Evolutionary conservation across 2,888 invertebrate species (phyloP), one percentile per base, ranked within the genome.

Genomic region (Drosophila flavopinicola): DNA sequence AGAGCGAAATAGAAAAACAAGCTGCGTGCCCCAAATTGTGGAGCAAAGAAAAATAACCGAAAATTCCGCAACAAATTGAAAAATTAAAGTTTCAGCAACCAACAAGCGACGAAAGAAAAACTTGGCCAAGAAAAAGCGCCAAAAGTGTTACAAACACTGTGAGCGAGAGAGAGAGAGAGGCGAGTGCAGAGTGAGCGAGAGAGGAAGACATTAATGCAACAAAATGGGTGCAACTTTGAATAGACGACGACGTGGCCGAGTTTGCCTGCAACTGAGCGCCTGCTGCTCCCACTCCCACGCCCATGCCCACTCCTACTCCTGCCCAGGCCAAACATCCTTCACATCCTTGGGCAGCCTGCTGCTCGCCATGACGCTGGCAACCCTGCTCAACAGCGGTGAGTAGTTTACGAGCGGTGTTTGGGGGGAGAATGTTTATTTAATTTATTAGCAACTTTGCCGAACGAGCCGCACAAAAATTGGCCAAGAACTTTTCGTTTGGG

Each of bases 21-120:
- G 25, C 52, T 65, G 58, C 61, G 48, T 65, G 61, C 53, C 51
- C 59, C 59, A 64, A 67, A 74, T 64, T 65, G 68, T 56, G n/a
- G n/a, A 35, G 80, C 49, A 25, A 44, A 65, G 79, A 83, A 69
- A 83, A 85, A 83, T 70, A 85, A 66, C 69, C 83, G 17, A 76
- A 85, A 79, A 79, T 83, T 76, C 61, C 61, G 53, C 60, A 85
- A 72, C 84, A 87, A 84, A 84, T 87, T 87, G 87, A 85, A 87
- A 87, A 85, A 87, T 77, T 84, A 79, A 85, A 87, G 80, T 83
- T 87, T 73, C 35, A 68, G 45, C 58, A 65, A 57, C 53, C 57
- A 61, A 44, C 57, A 71, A 63, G 42, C 64, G 59, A 65, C 58
- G 72, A 51, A 59, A 48, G 75, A 63, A 64, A 61, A 86, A 75